Conservation (phyloP, 2,113 vertebrate species). For the Mirounga angustirostris region DNA sequence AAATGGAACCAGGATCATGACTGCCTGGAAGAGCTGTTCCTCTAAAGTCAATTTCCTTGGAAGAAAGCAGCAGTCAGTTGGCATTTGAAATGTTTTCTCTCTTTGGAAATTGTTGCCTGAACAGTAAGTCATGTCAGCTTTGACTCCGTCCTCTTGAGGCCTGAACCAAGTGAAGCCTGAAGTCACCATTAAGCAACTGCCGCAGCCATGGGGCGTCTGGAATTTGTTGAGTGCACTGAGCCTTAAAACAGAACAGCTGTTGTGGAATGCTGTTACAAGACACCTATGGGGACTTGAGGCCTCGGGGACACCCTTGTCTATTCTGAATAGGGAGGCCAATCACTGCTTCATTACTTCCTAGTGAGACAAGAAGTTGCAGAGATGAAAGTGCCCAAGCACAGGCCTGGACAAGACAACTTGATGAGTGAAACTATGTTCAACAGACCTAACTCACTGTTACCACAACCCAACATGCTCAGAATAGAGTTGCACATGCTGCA, state of each 20-base stretch:
- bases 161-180: constrained; percentile 84
- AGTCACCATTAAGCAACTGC: constrained; percentile 86
- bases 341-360: constrained; percentile 76
- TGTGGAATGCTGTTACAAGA: constrained; percentile 84
- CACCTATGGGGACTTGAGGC: constrained; percentile 79
- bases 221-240: constrained; percentile 88
- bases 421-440: not conserved
- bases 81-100: constrained; percentile 85
- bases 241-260: constrained; percentile 89
- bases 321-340: constrained; percentile 78
- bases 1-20: rapidly evolving
- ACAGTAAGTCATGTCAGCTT: constrained; percentile 85
- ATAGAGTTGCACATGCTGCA: rapidly evolving
- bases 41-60: constrained; percentile 71
- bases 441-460: not conserved
- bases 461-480: not conserved
- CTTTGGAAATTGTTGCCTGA: constrained; percentile 81
- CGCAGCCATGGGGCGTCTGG: constrained; percentile 83
- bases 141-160: constrained; percentile 81
- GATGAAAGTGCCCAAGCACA: not conserved
- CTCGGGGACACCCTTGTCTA: constrained; percentile 82
- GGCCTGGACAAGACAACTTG: not conserved
- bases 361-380: constrained; percentile 70
- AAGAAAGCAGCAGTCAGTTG: constrained; percentile 76
- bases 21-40: not conserved